Base-by-base conservation (phyloP, 2,888 invertebrate genomes). In the Stegana nigrithorax region DNA sequence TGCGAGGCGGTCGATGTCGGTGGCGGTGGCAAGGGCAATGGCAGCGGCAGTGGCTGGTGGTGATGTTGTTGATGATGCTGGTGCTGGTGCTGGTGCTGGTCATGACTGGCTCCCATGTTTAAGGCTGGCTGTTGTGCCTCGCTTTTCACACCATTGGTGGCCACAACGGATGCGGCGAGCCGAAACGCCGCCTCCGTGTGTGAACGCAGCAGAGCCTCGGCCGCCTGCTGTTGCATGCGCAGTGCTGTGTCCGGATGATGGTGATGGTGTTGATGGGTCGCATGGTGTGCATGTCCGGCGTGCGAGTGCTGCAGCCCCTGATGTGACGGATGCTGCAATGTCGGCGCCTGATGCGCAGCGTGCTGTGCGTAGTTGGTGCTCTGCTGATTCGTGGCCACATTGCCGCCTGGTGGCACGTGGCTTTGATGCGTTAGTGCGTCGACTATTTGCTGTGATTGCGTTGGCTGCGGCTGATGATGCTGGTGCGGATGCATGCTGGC, bases 131-230 rank as follows among this genome's bases (percentile, higher is more conserved):
- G 59, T n/a, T 64, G 44, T 7, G 36, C 23, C 29, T 61, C 32
- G 50, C 51, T 59, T 56, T 29, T 50, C 93, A 27, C 39, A 14
- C 63, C 67, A 32, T 64, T 72, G 17, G 78, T 77, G 7, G 86
- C 87, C 0, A 92, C 92, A 79, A 92, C 92, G 7, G 90, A 90
- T 69, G 94, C 94, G 32, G 94, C 95, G 63, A 95, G 85, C 75
- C 95, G 88, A 36, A 95, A 87, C 5, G 92, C 92, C 0, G 94
- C 94, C 83, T 95, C 95, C 0, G 94, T 94, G 80, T 95, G 95
- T 72, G 93, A 93, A 80, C 95, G 88, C 21, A 95, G 87, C 58
- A 95, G 87, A 0, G 92, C 93, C 83, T 94, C 94, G 1, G 93
- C 92, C 79, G 93, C 93, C 79, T 93, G 93, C 76, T n/a, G n/a